Base-by-base conservation (phyloP, 2,888 invertebrate genomes). In the Pinctada fucata region DNA sequence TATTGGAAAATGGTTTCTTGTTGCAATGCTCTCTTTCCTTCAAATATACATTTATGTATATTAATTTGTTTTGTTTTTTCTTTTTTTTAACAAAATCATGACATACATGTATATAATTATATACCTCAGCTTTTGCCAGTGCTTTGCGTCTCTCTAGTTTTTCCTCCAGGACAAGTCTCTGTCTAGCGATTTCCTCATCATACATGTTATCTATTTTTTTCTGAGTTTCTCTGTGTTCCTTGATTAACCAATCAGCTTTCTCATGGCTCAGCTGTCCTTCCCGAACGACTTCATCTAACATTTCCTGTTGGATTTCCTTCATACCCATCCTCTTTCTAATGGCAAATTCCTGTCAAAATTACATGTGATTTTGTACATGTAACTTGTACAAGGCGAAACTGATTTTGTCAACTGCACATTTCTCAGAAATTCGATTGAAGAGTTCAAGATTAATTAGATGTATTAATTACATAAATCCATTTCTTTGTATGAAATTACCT, bases 171-270 rank as follows among this genome's bases (percentile, higher is more conserved):
- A 82, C 81, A 87, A 91, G 88, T 48, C 91, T 85, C 83, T 91
- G 91, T 51, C 88, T 80, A 3, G 91, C 89, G 65, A 91, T 90
- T 75, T 92, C 91, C 65, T 92, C 90, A 82, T 91, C 91, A 68
- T 89, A 91, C 74, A 88, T 77, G 63, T 84, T 82, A 71, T 91
- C 91, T 4, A 92, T 78, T 1, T 81, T 79, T 2, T 87, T 87
- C 83, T 90, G 90, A 70, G 85, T 85, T 80, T 86, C 81, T 68
- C 81, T 82, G 78, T 91, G 90, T 79, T 91, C 88, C 31, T 88
- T 87, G 71, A 91, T 76, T 75, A 92, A 80, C 92, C 91, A 92
- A 48, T 91, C 90, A 52, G 87, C 86, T 82, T 91, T 90, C 80
- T 90, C 85, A 10, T 84, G 80, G 3, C 79, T 79, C 52, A 91